Conservation (phyloP, 2,113 vertebrate genomes). For the Engraulis encrasicolus region DNA sequence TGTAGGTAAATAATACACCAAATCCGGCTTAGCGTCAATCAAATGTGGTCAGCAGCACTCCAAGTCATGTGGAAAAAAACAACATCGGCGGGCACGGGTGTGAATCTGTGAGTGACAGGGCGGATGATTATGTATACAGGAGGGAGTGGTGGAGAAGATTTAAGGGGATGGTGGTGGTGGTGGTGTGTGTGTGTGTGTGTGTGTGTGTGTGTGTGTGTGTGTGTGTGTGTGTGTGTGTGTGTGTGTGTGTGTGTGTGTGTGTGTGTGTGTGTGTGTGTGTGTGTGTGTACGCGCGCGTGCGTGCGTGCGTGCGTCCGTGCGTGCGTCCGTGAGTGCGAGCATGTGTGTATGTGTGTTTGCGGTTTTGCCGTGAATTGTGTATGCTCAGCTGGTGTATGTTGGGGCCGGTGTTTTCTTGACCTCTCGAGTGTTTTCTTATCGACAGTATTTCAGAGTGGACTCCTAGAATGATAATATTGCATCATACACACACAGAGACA, state of each 20-base stretch:
- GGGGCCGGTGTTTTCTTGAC: background rate
- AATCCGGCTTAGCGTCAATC: constrained; percentile 40
- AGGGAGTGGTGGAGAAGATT: background rate
- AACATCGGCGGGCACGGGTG: background rate
- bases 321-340: background rate
- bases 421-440: background rate
- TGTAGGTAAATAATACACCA: constrained; percentile 34
- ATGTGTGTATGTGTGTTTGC: background rate
- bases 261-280: background rate
- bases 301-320: background rate
- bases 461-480: background rate
- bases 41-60: constrained; percentile 21
- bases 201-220: background rate
- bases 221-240: background rate
- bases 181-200: constrained; percentile 20
- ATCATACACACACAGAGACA: background rate
- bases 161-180: background rate
- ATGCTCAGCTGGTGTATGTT: background rate
- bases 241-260: background rate
- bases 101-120: constrained; percentile 10
- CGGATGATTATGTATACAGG: background rate
- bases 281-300: background rate
- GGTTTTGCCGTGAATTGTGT: too few species aligned
- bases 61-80: constrained; percentile 12
- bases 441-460: background rate